A percentile compares a stretch with the other conserved stretches of the same genome.
phyloP scores from a whole-genome alignment of 2,888 invertebrate species.

The Scaptomyza cyrtandrae region DNA sequence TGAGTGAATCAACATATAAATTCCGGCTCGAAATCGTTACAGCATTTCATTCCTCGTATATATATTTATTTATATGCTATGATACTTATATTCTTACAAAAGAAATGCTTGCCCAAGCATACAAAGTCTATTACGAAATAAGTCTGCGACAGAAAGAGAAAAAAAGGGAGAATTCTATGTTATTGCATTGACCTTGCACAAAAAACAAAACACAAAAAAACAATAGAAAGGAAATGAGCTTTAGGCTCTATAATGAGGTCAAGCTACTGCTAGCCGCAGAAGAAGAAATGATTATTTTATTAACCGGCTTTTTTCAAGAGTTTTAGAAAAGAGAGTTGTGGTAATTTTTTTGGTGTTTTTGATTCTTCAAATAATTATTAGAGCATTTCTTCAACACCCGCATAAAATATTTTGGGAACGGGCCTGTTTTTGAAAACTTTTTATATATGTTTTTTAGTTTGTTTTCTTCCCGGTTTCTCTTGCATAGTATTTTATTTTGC shows the following conservation, averaged over 20 bases:
- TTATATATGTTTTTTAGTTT: constrained; percentile 8
- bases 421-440: constrained; percentile 12
- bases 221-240: constrained; percentile 43
- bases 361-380: no score
- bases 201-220: no score
- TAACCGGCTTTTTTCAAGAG: constrained; percentile 1
- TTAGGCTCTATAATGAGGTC: constrained; percentile 45
- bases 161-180: constrained; percentile 25
- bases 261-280: constrained; percentile 32
- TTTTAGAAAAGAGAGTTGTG: no score
- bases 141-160: constrained; percentile 9
- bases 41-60: constrained; percentile 33
- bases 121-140: constrained; percentile 29
- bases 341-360: no score
- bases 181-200: constrained; percentile 73
- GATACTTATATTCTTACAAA: constrained; percentile 21
- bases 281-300: constrained; percentile 10
- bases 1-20: constrained; percentile 29
- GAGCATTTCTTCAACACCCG: neutral
- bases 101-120: constrained; percentile 22
- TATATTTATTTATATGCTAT: constrained; percentile 5
- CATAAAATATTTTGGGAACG: neutral
- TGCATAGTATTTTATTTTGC: constrained; percentile 5
- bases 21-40: constrained; percentile 37
- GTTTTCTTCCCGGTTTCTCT: no score